Percentiles rank a stretch among this genome's conserved stretches.
phyloP scores from a whole-genome alignment of 2,113 vertebrate genomes.

The Hippopotamus amphibius region DNA sequence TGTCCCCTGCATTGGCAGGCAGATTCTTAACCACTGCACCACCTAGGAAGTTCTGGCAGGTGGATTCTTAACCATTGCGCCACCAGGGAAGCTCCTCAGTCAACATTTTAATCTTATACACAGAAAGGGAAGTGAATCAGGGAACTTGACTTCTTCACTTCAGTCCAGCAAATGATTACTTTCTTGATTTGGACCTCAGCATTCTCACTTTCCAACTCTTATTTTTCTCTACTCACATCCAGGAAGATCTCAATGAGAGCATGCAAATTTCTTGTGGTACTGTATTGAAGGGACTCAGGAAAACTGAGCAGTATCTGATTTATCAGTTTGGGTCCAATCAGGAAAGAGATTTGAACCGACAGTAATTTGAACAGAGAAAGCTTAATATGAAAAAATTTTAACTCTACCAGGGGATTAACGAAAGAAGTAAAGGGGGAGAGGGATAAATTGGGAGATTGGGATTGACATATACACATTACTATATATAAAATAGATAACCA shows the following conservation, averaged over 20 bases:
- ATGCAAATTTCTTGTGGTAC: background rate
- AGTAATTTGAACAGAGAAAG: slow-evolving; percentile 4
- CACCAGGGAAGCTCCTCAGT: background rate
- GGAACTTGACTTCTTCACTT: background rate
- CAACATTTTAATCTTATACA: background rate
- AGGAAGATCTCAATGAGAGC: background rate
- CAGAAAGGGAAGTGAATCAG: background rate
- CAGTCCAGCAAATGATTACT: background rate
- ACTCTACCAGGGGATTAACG: background rate
- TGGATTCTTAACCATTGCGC: too few relatives aligned
- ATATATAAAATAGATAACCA: too few relatives aligned
- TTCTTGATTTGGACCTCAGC: background rate
- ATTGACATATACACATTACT: too few relatives aligned
- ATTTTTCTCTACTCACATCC: background rate
- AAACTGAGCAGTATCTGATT: background rate
- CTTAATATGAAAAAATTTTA: background rate
- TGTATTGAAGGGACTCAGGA: background rate
- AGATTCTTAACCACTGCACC: too few relatives aligned
- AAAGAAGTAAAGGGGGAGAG: background rate
- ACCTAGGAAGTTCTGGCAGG: too few relatives aligned
- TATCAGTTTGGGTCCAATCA: background rate
- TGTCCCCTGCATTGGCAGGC: too few relatives aligned
- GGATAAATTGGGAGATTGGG: too few relatives aligned
- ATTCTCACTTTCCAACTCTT: background rate
- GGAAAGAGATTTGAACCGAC: background rate